phyloP scores from a whole-genome alignment of 2,113 vertebrate species.

The Tetrao urogallus region DNA sequence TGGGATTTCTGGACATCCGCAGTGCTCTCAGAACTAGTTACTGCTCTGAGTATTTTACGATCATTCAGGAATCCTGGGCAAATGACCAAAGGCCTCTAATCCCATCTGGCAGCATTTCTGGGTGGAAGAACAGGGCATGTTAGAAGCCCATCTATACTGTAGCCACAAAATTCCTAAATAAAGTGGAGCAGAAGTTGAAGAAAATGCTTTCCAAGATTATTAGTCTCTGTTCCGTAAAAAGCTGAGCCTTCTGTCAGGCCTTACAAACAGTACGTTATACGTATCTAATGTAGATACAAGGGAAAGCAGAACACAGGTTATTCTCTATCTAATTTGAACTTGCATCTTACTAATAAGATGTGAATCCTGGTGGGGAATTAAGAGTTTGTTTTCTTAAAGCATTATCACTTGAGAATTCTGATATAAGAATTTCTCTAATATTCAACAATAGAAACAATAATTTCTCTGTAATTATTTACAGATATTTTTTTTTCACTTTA shows the following conservation, averaged over 20 bases:
- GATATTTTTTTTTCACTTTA: background rate
- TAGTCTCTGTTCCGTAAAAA: background rate
- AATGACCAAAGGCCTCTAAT: background rate
- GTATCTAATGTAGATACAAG: background rate
- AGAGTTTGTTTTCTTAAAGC: background rate
- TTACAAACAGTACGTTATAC: background rate
- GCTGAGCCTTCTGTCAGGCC: background rate
- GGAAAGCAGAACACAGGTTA: background rate
- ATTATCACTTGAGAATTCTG: background rate
- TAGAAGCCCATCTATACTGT: background rate
- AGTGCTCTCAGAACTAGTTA: background rate
- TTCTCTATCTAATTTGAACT: background rate
- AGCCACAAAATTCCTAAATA: background rate
- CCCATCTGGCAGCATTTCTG: background rate
- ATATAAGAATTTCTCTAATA: background rate
- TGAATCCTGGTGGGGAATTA: background rate
- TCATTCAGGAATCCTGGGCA: background rate
- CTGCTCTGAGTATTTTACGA: background rate
- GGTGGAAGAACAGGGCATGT: background rate
- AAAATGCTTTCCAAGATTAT: background rate
- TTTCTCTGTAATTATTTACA: background rate
- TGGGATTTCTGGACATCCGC: background rate
- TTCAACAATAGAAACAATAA: background rate
- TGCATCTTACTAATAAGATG: background rate
- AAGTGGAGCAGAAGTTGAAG: background rate